Conservation (phyloP, 2,797 vertebrate species). For the Trematomus bernacchii region DNA sequence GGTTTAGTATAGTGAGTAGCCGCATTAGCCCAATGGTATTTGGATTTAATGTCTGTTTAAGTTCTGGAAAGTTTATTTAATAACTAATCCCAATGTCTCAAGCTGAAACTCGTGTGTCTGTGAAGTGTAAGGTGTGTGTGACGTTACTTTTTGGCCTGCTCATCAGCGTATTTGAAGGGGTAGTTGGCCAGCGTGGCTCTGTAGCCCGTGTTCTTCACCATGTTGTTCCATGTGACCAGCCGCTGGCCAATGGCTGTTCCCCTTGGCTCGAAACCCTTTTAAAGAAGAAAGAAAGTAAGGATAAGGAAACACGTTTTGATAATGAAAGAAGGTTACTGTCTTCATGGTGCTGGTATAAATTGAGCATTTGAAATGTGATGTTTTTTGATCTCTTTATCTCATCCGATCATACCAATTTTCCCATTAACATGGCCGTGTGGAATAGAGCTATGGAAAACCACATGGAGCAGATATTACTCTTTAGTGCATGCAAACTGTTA, state of each 20-base stretch:
- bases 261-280: constrained; percentile 97
- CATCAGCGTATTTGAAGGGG: constrained; percentile 98
- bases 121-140: neutral
- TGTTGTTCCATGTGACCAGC: constrained; percentile 98
- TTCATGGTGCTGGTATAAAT: neutral
- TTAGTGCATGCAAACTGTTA: neutral
- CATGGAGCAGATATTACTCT: neutral
- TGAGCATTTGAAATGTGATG: neutral
- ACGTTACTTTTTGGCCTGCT: constrained; percentile 95
- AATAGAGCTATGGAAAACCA: constrained; percentile 1
- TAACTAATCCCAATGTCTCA: neutral
- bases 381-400: too few relatives aligned
- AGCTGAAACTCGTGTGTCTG: neutral
- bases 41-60: neutral
- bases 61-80: neutral
- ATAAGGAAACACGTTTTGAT: neutral
- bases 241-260: constrained; percentile 97
- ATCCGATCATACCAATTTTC: too few relatives aligned
- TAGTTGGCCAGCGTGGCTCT: constrained; percentile 98
- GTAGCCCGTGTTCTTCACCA: constrained; percentile 99
- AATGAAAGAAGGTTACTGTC: neutral
- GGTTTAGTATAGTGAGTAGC: too few relatives aligned
- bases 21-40: too few relatives aligned
- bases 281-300: neutral
- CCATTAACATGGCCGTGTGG: too few relatives aligned